Evolutionary conservation across 2,797 vertebrate genomes (phyloP).

Genomic region (Clarias fuscus): DNA sequence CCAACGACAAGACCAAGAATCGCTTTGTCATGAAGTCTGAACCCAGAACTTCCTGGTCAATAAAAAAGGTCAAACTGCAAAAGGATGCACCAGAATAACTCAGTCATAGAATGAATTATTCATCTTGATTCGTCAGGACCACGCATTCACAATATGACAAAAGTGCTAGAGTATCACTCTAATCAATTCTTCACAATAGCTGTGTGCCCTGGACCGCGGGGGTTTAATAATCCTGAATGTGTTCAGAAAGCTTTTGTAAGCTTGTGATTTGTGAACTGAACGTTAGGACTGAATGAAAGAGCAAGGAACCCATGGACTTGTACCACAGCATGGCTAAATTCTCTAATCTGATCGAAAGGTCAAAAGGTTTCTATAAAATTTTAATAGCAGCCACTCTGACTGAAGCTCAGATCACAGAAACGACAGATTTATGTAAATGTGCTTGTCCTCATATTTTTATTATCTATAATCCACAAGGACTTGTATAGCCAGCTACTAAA

Average conservation of each 20-base stretch:
- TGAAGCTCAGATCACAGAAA: background rate
- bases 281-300: background rate
- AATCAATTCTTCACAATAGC: slow-evolving; percentile 23
- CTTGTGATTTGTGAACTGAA: background rate
- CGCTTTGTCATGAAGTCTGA: background rate
- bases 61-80: background rate
- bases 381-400: background rate
- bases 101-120: background rate
- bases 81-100: background rate
- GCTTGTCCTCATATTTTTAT: background rate
- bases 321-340: slow-evolving; percentile 5
- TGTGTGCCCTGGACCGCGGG: background rate
- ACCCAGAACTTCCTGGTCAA: background rate
- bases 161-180: background rate
- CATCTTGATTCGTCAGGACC: background rate
- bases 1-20: background rate
- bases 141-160: background rate
- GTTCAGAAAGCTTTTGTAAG: background rate
- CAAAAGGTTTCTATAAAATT: background rate
- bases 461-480: background rate
- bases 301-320: background rate
- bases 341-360: background rate
- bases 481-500: background rate
- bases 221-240: slow-evolving; percentile 1
- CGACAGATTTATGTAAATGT: background rate